These are phyloP conservation scores for Corvus hawaiiensis DNA, from an alignment of 2,113 vertebrate species.

Conservation along the genomic window DNA sequence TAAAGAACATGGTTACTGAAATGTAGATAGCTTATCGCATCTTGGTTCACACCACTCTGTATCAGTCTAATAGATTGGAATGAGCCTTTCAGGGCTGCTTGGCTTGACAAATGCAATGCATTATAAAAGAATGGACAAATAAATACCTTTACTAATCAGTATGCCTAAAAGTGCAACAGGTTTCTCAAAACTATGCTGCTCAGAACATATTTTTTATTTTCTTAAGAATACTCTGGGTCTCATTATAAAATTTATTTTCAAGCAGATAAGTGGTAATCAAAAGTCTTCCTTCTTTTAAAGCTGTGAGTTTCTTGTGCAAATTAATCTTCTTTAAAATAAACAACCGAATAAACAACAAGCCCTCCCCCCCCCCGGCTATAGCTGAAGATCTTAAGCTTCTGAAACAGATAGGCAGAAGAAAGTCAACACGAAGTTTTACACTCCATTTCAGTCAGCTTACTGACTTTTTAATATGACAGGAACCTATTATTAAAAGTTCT, in stretches of 20 bases:
- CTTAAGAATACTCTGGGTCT: neutral
- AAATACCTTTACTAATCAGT: neutral
- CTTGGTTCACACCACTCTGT: neutral
- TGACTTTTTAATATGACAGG: neutral
- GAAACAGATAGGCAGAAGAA: neutral
- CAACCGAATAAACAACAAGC: neutral
- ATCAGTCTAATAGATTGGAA: neutral
- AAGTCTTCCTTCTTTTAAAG: neutral
- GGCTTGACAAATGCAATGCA: neutral
- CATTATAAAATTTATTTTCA: neutral
- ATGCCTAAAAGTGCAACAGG: neutral
- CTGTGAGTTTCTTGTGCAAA: neutral
- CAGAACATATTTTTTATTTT: neutral
- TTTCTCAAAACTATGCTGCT: neutral
- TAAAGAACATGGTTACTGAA: neutral
- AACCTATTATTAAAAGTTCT: neutral
- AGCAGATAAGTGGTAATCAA: neutral
- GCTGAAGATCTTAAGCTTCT: neutral
- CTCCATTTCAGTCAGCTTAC: neutral
- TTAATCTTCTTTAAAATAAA: neutral
- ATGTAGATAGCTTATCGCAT: neutral
- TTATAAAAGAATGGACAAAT: neutral
- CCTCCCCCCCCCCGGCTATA: neutral
- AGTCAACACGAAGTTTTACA: neutral
- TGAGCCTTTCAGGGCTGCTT: neutral